These are phyloP conservation scores for Agelas oroides DNA, from an alignment of 37 sponge, comb jelly and placozoan genomes.

Conservation along the genomic window DNA sequence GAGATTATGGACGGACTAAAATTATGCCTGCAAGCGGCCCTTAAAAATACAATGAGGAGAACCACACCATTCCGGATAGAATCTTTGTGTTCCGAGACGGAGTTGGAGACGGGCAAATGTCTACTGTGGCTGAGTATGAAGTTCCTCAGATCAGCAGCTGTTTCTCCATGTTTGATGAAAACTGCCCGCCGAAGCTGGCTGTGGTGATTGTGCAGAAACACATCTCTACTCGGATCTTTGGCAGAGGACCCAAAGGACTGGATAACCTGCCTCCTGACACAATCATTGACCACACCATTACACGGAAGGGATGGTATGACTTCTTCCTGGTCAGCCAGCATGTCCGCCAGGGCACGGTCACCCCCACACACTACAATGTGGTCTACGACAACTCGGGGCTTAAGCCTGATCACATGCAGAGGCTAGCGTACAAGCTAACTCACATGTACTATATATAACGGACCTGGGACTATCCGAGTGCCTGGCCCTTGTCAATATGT, in stretches of 20 bases:
- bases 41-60: constrained; percentile 69
- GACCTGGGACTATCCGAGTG: constrained; percentile 93
- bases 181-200: constrained; percentile 85
- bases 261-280: constrained; percentile 91
- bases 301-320: constrained; percentile 87
- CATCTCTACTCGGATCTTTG: constrained; percentile 87
- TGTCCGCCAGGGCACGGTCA: constrained; percentile 94
- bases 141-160: constrained; percentile 77
- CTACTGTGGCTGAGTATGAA: constrained; percentile 80
- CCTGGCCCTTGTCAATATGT: constrained; percentile 97
- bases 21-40: constrained; percentile 74
- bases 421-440: constrained; percentile 89
- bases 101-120: constrained; percentile 94
- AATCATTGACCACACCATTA: constrained; percentile 92
- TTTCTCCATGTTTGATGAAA: constrained; percentile 77
- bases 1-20: constrained; percentile 84
- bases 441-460: constrained; percentile 97
- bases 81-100: constrained; percentile 99
- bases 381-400: constrained; percentile 78
- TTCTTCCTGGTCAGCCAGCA: constrained; percentile 95
- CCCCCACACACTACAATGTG: constrained; percentile 94
- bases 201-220: constrained; percentile 94
- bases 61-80: constrained; percentile 83
- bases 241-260: constrained; percentile 20
- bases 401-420: constrained; percentile 96